Conservation (phyloP, 2,888 invertebrate species). For the Dolomedes plantarius region DNA sequence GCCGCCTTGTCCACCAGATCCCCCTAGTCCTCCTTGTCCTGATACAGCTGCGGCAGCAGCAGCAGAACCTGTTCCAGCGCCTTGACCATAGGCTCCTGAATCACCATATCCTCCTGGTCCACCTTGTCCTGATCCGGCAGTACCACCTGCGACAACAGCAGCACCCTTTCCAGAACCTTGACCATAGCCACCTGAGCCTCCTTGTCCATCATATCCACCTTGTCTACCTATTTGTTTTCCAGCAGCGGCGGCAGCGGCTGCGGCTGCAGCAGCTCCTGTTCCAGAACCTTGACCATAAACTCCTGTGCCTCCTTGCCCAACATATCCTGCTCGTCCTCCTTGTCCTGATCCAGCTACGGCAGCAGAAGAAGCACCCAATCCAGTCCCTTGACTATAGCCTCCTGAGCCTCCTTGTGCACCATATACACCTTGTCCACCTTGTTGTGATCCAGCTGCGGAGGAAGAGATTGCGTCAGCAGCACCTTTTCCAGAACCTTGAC, state of each 20-base stretch:
- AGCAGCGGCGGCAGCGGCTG: neutral
- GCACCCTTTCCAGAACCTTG: neutral
- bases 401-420: neutral
- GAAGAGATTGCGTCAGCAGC: no score
- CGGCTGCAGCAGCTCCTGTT: neutral
- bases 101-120: neutral
- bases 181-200: neutral
- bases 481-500: neutral
- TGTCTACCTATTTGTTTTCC: no score
- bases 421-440: no score
- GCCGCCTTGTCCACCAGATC: neutral
- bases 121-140: no score
- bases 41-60: neutral
- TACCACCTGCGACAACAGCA: constrained; percentile 4
- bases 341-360: neutral
- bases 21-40: no score
- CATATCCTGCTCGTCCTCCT: no score
- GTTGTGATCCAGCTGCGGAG: no score
- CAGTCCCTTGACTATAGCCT: no score
- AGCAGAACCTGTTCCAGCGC: no score
- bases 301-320: no score
- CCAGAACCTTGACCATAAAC: neutral
- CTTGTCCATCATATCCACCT: neutral
- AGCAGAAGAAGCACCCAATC: no score
- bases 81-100: no score